Base-by-base conservation (phyloP, 30 jellyfish, hydroid and myxozoan genomes). In the Phacellophora camtschatica region DNA sequence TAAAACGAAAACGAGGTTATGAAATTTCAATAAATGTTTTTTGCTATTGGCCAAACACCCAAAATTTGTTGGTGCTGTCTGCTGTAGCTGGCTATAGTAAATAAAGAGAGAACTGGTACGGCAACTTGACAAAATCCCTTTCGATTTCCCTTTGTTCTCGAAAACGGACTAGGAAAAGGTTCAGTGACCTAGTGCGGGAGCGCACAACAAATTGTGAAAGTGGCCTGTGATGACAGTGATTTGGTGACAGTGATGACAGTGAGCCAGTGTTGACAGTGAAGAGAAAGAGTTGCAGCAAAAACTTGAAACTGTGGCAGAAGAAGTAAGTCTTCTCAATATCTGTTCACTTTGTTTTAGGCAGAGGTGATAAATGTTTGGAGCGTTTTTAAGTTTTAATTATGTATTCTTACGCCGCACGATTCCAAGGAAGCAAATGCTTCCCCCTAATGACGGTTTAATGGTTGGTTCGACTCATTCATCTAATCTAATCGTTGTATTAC, bases 321-420 rank as follows among this genome's bases (percentile, higher is more conserved):
- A 23, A 5, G 76, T 32, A 1, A 43, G 82, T 3, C 35, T 77
- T 20, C 16, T 48, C 64, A 85, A 63, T 84, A 88, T 75, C 13
- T 16, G n/a, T 41, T 45, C 72, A 58, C 34, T 85, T 85, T 16
- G 27, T 24, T 42, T 84, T 85, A 32, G 55, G 31, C 5, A 64
- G 32, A 19, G 61, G 5, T 5, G 76, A 37, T 25, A 27, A 84
- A 15, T 90, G 84, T 20, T 57, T 49, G 32, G 56, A 77, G 29
- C 41, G 36, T n/a, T n/a, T n/a, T n/a, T n/a, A n/a, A n/a, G n/a
- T n/a, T n/a, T n/a, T n/a, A n/a, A n/a, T n/a, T n/a, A n/a, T n/a
- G n/a, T n/a, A n/a, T n/a, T n/a, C n/a, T n/a, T n/a, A n/a, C n/a
- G n/a, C n/a, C n/a, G n/a, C n/a, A n/a, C n/a, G n/a, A n/a, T n/a